phyloP scores from a whole-genome alignment of 2,888 invertebrate species.

The Netelia virgata region DNA sequence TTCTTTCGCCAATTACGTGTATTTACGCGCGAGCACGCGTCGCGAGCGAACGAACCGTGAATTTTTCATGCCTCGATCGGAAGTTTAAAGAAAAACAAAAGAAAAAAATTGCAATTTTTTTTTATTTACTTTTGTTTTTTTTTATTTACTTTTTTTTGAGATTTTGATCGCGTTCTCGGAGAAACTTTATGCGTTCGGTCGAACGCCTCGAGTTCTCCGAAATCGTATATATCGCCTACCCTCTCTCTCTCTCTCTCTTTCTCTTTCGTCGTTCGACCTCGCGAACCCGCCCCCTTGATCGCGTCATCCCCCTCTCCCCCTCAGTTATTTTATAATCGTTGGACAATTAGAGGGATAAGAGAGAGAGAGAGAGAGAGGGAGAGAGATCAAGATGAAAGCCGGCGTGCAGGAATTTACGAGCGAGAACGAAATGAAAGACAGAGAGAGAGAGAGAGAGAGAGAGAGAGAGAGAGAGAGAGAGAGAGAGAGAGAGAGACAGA shows the following conservation, averaged over 20 bases:
- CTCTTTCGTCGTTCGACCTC: not conserved
- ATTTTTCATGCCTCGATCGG: constrained; percentile 11
- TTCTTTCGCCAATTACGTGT: constrained; percentile 61
- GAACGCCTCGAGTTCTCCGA: constrained; percentile 40
- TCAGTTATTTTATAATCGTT: too few relatives aligned
- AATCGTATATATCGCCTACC: constrained; percentile 40
- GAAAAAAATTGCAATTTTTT: not conserved
- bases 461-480: too few relatives aligned
- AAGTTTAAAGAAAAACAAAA: not conserved
- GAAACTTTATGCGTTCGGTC: constrained; percentile 46
- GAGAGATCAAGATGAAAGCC: too few relatives aligned
- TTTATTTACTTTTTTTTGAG: not conserved
- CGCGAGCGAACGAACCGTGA: constrained; percentile 26
- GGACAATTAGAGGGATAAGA: too few relatives aligned
- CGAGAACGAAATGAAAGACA: too few relatives aligned
- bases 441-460: too few relatives aligned
- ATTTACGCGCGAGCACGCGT: constrained; percentile 42
- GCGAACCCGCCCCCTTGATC: too few relatives aligned
- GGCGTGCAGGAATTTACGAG: too few relatives aligned
- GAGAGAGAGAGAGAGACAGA: too few relatives aligned
- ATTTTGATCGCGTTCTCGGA: constrained; percentile 5
- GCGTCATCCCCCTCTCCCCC: too few relatives aligned
- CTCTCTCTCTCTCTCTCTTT: not conserved
- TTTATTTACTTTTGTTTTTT: too few relatives aligned
- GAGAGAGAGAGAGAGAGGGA: too few relatives aligned